Conservation (phyloP, 2,113 vertebrate species). For the Dendropsophus ebraccatus region DNA sequence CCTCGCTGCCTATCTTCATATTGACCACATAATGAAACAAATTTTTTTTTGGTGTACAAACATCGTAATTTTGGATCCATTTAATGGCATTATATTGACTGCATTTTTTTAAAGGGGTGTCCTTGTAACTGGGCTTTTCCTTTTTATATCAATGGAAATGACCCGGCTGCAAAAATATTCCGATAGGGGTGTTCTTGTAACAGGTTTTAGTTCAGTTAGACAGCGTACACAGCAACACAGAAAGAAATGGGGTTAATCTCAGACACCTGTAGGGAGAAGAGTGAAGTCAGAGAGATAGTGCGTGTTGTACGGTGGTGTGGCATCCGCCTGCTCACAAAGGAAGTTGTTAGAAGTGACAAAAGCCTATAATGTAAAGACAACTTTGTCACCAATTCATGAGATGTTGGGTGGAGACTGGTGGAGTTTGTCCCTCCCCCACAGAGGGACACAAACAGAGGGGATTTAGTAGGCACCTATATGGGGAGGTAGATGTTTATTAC, state of each 20-base stretch:
- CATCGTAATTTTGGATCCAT: background rate
- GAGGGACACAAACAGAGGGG: slow-evolving; percentile 23
- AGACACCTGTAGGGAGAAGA: slow-evolving; percentile 58
- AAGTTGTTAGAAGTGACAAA: slow-evolving; percentile 53
- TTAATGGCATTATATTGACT: background rate
- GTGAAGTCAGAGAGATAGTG: slow-evolving; percentile 42
- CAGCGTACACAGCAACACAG: slow-evolving; percentile 35
- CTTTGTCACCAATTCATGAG: slow-evolving; percentile 44
- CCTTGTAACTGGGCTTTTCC: slow-evolving; percentile 36
- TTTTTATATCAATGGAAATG: slow-evolving; percentile 19
- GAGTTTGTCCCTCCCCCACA: slow-evolving; percentile 18
- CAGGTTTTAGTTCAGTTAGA: slow-evolving; percentile 47
- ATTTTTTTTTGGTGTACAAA: background rate
- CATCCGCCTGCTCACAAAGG: slow-evolving; percentile 50
- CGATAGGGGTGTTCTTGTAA: slow-evolving; percentile 57
- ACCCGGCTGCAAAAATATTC: slow-evolving; percentile 37
- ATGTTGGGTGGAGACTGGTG: slow-evolving; percentile 41
- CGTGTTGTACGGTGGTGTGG: slow-evolving; percentile 31
- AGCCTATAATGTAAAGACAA: slow-evolving; percentile 51
- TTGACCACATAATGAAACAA: slow-evolving; percentile 18
- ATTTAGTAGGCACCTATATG: slow-evolving; percentile 28
- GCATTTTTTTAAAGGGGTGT: slow-evolving; percentile 25
- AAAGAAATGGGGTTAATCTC: slow-evolving; percentile 49
- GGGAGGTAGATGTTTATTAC: slow-evolving; percentile 37
- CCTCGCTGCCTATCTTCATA: background rate